Conservation (phyloP, 2,797 vertebrate genomes). For the Hypotaenidia okinawae region DNA sequence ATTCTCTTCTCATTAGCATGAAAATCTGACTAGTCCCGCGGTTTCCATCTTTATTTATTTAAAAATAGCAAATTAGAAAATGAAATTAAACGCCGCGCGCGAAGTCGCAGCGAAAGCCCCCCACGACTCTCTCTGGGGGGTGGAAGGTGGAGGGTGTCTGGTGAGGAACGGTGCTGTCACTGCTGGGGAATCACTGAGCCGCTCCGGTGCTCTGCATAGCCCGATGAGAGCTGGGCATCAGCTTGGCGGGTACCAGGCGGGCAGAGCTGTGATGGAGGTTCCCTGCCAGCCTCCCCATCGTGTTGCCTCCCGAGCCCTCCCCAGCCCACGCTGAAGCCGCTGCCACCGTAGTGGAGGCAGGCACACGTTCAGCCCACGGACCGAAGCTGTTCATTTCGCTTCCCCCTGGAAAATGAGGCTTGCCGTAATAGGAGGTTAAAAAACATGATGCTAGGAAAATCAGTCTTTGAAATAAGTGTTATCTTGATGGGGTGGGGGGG, state of each 20-base stretch:
- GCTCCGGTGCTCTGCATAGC: background rate
- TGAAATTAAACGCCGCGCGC: background rate
- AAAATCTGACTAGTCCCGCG: conserved; percentile 65
- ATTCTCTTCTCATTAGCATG: conserved; percentile 71
- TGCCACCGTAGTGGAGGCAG: rapidly evolving
- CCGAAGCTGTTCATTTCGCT: background rate
- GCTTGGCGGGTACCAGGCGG: background rate
- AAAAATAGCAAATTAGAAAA: conserved; percentile 14
- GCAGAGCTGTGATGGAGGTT: background rate
- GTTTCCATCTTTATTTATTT: background rate
- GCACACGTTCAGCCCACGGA: rapidly evolving
- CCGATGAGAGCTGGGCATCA: background rate
- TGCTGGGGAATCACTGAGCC: background rate
- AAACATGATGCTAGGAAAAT: background rate
- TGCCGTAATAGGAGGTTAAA: background rate
- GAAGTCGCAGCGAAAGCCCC: background rate
- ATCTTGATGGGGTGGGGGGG: background rate
- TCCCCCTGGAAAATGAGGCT: background rate
- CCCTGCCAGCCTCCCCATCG: too few relatives aligned
- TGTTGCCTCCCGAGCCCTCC: background rate
- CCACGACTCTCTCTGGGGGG: too few relatives aligned
- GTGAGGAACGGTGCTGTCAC: background rate
- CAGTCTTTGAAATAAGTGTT: background rate
- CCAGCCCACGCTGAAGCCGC: background rate
- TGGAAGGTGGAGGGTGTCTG: background rate